phyloP scores from a whole-genome alignment of 2,113 vertebrate genomes.

The Eonycteris spelaea region DNA sequence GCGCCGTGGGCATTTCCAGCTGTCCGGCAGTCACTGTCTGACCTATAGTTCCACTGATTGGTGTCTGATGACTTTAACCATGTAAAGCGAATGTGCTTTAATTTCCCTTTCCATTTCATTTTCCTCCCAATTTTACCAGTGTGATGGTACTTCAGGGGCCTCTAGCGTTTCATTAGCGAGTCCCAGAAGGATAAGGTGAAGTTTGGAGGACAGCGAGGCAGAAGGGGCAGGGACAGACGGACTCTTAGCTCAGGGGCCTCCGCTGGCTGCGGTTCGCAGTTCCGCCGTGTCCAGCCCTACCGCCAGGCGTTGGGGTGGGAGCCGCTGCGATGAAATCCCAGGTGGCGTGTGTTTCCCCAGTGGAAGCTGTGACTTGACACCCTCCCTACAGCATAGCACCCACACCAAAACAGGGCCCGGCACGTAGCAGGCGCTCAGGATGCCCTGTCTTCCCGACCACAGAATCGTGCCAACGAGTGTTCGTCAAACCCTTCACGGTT shows the following conservation, averaged over 20 bases:
- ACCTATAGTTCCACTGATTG: background rate
- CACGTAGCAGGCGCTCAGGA: background rate
- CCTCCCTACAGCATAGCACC: fast-evolving
- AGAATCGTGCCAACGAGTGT: background rate
- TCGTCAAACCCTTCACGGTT: background rate
- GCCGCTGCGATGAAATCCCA: background rate
- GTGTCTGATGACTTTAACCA: background rate
- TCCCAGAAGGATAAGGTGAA: background rate
- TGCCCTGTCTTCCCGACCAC: too few relatives aligned
- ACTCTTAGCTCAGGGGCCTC: fast-evolving
- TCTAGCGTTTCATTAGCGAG: background rate
- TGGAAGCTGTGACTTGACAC: background rate
- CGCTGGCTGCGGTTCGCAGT: too few relatives aligned
- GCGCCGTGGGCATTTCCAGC: background rate
- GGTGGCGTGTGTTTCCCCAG: background rate
- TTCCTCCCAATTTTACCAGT: background rate
- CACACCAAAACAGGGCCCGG: background rate
- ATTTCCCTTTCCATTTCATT: background rate
- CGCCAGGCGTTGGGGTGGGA: background rate
- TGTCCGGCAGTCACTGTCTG: background rate
- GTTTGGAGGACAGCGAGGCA: background rate
- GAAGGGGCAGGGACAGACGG: fast-evolving
- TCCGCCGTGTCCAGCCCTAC: fast-evolving
- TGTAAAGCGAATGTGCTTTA: background rate
- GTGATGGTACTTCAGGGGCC: background rate